phyloP scores from a whole-genome alignment of 2,113 vertebrate genomes.

The Rhynchomys soricoides region DNA sequence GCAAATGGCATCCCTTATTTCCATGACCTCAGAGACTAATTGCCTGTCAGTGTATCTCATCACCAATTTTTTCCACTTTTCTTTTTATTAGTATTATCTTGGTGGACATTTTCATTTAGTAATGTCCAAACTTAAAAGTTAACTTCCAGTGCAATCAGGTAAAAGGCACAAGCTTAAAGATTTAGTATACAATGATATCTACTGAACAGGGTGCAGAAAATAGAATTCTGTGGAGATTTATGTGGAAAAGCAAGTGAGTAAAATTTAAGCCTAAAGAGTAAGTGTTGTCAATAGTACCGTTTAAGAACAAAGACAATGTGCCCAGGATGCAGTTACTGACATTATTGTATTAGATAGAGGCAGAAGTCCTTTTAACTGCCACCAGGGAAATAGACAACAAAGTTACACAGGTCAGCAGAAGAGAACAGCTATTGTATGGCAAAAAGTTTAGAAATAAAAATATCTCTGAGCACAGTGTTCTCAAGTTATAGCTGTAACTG shows the following conservation, averaged over 20 bases:
- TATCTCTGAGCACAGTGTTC: neutral
- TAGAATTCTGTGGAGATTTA: neutral
- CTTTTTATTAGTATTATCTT: conserved; percentile 24
- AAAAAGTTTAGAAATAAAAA: conserved; percentile 29
- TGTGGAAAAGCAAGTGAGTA: neutral
- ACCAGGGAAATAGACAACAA: neutral
- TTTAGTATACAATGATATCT: neutral
- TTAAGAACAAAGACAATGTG: neutral
- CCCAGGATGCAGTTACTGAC: neutral
- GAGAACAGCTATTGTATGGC: neutral
- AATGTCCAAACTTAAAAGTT: conserved; percentile 5
- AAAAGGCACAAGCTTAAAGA: neutral
- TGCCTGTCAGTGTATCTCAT: conserved; percentile 12
- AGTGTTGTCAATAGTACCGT: neutral
- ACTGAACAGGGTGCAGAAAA: neutral
- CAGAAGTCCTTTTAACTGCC: neutral
- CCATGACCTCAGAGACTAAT: neutral
- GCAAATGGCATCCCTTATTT: neutral
- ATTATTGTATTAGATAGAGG: neutral
- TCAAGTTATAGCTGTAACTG: neutral
- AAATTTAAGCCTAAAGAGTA: neutral
- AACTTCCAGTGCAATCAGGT: neutral
- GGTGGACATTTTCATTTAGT: neutral
- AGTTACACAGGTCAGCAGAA: neutral
- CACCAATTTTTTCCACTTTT: neutral